phyloP scores from a whole-genome alignment of 2,113 vertebrate genomes.

The Anarhynchus alexandrinus region DNA sequence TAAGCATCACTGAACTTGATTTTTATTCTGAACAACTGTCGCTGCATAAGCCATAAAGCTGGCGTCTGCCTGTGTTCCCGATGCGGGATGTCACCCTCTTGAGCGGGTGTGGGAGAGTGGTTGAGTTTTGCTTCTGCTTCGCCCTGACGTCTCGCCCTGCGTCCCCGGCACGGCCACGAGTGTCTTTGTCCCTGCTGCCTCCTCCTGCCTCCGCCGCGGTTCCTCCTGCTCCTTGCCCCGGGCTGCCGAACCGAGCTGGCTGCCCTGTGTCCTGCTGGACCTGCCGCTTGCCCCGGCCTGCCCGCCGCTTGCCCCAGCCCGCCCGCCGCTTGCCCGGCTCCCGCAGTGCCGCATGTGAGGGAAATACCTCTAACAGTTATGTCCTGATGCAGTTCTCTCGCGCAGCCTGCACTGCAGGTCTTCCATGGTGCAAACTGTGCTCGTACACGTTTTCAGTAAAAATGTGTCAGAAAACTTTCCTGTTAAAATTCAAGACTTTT shows the following conservation, averaged over 20 bases:
- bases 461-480: neutral
- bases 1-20: neutral
- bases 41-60: neutral
- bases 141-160: neutral
- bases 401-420: neutral
- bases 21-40: neutral
- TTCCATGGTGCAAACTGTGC: neutral
- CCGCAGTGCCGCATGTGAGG: neutral
- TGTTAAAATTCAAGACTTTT: neutral
- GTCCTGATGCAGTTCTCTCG: too few species aligned
- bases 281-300: too few species aligned
- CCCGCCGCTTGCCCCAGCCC: neutral
- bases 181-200: neutral
- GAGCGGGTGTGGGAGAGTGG: neutral
- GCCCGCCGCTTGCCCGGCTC: neutral
- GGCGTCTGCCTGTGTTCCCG: neutral
- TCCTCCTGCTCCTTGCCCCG: neutral
- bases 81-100: neutral
- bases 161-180: rapidly evolving
- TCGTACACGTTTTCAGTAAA: rapidly evolving
- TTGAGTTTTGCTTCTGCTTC: neutral
- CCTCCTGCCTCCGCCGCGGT: neutral
- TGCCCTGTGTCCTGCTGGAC: neutral
- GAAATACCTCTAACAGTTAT: rapidly evolving
- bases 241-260: too few species aligned